Evolutionary conservation across 2,888 invertebrate species (phyloP), one percentile per base, ranked within the genome.

Genomic region (Eugnorisma glareosa): DNA sequence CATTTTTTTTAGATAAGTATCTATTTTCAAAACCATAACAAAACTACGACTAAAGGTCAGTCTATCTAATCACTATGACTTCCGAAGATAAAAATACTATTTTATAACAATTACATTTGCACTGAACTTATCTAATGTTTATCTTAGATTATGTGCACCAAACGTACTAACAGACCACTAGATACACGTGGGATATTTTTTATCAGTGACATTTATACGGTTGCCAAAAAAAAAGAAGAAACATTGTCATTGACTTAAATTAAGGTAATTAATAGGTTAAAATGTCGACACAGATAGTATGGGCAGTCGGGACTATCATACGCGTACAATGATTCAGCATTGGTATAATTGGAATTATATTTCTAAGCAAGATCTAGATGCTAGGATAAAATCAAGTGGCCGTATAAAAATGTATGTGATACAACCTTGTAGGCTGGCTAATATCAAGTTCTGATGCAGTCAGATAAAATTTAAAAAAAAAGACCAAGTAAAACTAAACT

Each of bases 51-150:
- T 57, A 7, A 28, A 15, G 15, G 6, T 28, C 28, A 59, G 15
- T 28, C 28, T 37, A 54, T 54, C 35, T 51, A 31, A 48, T 35
- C 43, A 71, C 31, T 21, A 45, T 28, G 8, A 21, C 45, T 35
- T n/a, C 18, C 18, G 1, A 24, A 69, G 13, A 31, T 71, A 37
- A n/a, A n/a, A 21, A 7, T 28, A 63, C 18, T 73, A 59, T 37
- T 31, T 11, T 31, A 11, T 45, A 37, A 40, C 28, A 40, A 28
- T 64, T 18, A 28, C 18, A 10, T 59, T 57, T 40, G 28, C 35
- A 67, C 21, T 63, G 21, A 51, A 63, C 3, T 37, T 31, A 67
- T 59, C 51, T 8, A 21, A 51, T 15, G 15, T 78, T 61, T 73
- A 61, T 70, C 37, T 40, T 35, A 21, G 51, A 66, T 67, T 40